Percentiles rank a stretch among this genome's conserved stretches.
Evolutionary conservation across 2,888 invertebrate species (phyloP).

Genomic region (Ceriagrion tenellum): DNA sequence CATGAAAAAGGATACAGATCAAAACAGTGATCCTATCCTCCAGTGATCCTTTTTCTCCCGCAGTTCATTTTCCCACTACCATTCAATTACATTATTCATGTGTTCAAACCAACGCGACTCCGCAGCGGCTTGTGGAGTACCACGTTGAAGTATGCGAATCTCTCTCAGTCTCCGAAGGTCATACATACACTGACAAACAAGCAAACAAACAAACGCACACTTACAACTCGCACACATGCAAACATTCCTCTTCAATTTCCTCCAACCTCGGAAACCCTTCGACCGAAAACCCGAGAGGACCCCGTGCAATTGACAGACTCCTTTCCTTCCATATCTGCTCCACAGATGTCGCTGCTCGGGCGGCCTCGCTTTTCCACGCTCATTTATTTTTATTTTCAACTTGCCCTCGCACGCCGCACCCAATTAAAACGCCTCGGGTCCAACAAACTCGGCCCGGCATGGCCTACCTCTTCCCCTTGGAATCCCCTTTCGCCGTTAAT

Average conservation of each 20-base stretch:
- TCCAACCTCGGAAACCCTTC: not conserved
- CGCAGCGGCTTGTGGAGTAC: too few relatives aligned
- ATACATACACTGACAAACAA: not conserved
- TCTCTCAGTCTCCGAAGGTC: too few relatives aligned
- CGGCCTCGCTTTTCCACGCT: conserved; percentile 26
- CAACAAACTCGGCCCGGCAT: conserved; percentile 51
- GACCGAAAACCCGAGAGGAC: conserved; percentile 5
- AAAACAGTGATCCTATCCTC: too few relatives aligned
- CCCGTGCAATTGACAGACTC: conserved; percentile 50
- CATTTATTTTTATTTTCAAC: not conserved
- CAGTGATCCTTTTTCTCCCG: too few relatives aligned
- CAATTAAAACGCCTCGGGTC: conserved; percentile 68
- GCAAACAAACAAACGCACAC: not conserved
- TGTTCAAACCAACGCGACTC: too few relatives aligned
- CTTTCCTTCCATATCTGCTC: conserved; percentile 50
- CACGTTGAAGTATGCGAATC: too few relatives aligned
- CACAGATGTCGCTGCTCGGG: conserved; percentile 51
- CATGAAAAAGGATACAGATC: too few relatives aligned
- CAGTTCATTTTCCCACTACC: too few relatives aligned
- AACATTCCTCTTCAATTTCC: not conserved
- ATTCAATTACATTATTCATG: too few relatives aligned
- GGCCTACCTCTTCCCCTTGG: not conserved
- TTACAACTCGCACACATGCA: not conserved
- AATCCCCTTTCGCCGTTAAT: conserved; percentile 46
- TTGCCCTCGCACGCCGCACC: conserved; percentile 37